Conservation (phyloP, 1,140 invertebrate species). For the Halesus radiatus region DNA sequence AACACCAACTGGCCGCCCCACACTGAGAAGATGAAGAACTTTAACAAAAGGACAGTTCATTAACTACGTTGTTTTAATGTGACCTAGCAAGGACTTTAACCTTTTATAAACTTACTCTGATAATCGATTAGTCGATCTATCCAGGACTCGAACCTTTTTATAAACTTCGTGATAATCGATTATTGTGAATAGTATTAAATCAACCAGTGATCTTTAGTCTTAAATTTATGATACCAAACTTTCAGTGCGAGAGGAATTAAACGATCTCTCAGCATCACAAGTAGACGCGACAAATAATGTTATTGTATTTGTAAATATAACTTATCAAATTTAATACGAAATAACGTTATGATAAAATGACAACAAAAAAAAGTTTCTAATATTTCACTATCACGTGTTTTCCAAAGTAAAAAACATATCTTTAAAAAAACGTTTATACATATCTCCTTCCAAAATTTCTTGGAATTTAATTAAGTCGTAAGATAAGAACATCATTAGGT, state of each 20-base stretch:
- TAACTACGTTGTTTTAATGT: neutral
- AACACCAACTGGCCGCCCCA: neutral
- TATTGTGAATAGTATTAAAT: conserved; percentile 26
- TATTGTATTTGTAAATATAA: conserved; percentile 9
- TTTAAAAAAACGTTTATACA: conserved; percentile 51
- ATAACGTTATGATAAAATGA: neutral
- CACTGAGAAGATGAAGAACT: conserved; percentile 12
- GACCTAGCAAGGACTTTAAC: neutral
- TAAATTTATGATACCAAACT: neutral
- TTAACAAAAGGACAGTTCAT: neutral
- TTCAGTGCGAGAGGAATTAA: neutral
- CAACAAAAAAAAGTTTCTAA: conserved; percentile 5
- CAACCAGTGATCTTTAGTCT: conserved; percentile 11
- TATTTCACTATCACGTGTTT: conserved; percentile 41
- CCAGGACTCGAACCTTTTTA: too few species aligned
- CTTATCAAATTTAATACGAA: conserved; percentile 8
- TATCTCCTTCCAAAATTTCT: conserved; percentile 50
- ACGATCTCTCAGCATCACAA: neutral
- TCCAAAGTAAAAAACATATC: conserved; percentile 55
- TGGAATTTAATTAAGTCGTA: conserved; percentile 36
- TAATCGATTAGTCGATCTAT: too few species aligned
- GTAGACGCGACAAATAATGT: neutral
- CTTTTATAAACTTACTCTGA: neutral
- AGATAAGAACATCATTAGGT: conserved; percentile 15
- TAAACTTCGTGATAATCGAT: conserved; percentile 3